These are phyloP conservation scores for Anastrepha obliqua DNA, from an alignment of 1,140 invertebrate species.

Conservation along the genomic window DNA sequence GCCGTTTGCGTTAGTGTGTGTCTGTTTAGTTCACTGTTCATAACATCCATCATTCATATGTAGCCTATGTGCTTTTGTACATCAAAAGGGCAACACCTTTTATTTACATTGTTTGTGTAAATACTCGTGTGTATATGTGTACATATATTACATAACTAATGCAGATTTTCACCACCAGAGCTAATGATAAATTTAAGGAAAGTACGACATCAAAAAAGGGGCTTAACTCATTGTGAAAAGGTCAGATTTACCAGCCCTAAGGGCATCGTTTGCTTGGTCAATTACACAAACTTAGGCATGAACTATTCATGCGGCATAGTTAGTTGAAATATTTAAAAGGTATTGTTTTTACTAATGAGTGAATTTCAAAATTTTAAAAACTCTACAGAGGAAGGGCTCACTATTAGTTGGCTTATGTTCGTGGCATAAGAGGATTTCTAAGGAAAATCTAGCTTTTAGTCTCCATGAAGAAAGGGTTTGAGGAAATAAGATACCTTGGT, in stretches of 20 bases:
- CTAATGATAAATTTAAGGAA: constrained; percentile 2
- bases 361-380: no score
- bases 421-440: no score
- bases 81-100: background rate
- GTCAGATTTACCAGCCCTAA: background rate
- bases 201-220: background rate
- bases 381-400: no score
- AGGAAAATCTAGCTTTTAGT: no score
- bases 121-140: background rate
- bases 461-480: no score
- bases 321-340: background rate
- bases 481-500: no score
- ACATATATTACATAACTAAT: background rate
- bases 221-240: background rate
- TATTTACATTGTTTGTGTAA: background rate
- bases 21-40: no score
- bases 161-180: background rate
- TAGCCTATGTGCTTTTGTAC: background rate
- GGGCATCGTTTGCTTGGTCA: background rate
- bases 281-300: background rate
- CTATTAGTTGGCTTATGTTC: no score
- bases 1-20: no score
- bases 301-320: no score
- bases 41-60: no score
- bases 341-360: background rate